Percentiles rank a stretch among this genome's conserved stretches.
Evolutionary conservation across 2,888 invertebrate genomes (phyloP).

Genomic region (Ophonus ardosiacus): DNA sequence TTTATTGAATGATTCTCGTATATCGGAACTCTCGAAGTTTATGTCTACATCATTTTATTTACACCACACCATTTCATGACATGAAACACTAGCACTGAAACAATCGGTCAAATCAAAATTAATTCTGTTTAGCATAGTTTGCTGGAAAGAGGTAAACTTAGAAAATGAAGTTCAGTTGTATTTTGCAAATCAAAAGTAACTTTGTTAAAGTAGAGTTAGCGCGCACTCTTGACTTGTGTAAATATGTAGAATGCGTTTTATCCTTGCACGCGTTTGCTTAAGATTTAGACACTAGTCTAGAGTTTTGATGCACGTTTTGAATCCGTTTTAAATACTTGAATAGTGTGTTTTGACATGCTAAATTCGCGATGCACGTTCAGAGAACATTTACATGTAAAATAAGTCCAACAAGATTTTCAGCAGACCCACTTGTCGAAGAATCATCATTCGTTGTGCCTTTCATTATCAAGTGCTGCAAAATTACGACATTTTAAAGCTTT

Average conservation of each 20-base stretch:
- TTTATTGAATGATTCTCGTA: not conserved
- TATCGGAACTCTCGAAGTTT: not conserved
- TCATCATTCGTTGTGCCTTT: conserved; percentile 24
- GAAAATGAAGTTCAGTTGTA: not conserved
- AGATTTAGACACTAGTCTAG: conserved; percentile 38
- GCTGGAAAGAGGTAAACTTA: conserved; percentile 29
- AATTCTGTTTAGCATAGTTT: conserved; percentile 20
- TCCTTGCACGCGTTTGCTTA: conserved; percentile 53
- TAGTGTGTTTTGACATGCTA: conserved; percentile 36
- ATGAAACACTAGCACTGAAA: conserved; percentile 29
- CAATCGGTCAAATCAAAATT: not conserved
- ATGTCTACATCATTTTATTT: not conserved
- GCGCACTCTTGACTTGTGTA: conserved; percentile 37
- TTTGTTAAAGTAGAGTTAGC: conserved; percentile 13
- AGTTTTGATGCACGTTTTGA: conserved; percentile 31
- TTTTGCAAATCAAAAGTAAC: not conserved
- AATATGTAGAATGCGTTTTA: conserved; percentile 47
- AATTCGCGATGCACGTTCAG: conserved; percentile 23
- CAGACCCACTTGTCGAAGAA: conserved; percentile 23
- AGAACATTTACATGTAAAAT: conserved; percentile 24
- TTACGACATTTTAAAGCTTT: conserved; percentile 2
- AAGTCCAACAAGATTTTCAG: conserved; percentile 37
- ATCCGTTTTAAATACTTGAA: conserved; percentile 11
- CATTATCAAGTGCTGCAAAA: conserved; percentile 24
- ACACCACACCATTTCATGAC: conserved; percentile 43